Evolutionary conservation across 2,113 vertebrate genomes (phyloP).

Genomic region (Serinus canaria): DNA sequence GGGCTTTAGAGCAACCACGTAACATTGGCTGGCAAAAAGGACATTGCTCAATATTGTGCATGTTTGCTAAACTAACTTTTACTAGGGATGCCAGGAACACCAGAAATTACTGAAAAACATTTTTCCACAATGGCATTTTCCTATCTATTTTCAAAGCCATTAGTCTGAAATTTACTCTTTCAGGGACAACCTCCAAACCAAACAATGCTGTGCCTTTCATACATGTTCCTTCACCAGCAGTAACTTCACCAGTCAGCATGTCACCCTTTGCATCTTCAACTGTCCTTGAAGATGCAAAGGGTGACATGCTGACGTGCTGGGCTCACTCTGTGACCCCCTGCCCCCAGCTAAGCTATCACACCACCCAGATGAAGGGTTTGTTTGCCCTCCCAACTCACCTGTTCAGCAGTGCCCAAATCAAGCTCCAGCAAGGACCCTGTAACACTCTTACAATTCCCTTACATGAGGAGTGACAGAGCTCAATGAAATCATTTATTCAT

Average conservation of each 20-base stretch:
- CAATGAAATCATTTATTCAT: background rate
- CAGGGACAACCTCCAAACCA: background rate
- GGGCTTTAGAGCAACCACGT: background rate
- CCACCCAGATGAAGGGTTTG: background rate
- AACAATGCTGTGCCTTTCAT: background rate
- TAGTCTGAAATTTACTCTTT: background rate
- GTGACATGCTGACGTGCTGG: background rate
- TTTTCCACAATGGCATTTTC: background rate
- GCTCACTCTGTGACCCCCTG: background rate
- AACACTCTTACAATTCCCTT: background rate
- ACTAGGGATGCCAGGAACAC: background rate
- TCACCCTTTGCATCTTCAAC: no score
- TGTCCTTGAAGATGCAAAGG: background rate
- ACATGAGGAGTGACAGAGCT: accelerated
- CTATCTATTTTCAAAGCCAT: background rate
- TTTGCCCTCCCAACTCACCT: background rate
- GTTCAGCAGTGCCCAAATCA: background rate
- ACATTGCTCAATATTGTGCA: accelerated
- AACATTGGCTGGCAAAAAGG: background rate
- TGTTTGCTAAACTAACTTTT: background rate
- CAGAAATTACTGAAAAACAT: background rate
- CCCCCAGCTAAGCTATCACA: background rate
- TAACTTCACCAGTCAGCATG: no score
- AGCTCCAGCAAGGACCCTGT: background rate
- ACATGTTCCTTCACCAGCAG: background rate